phyloP scores from a whole-genome alignment of 2,888 invertebrate genomes.

The Vannuccia rotundouncinata region DNA sequence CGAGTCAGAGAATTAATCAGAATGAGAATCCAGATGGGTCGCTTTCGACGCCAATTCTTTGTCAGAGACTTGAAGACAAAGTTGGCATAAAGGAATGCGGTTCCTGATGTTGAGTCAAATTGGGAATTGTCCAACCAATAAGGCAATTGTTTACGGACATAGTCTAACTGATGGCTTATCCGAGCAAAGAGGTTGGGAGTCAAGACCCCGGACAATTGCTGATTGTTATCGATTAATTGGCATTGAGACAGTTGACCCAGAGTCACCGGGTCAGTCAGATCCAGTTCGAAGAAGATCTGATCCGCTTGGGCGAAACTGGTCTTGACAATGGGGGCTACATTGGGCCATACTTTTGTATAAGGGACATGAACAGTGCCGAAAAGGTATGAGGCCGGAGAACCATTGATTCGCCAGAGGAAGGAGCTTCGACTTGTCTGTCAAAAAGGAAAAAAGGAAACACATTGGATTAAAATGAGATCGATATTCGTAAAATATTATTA shows the following conservation, averaged over 20 bases:
- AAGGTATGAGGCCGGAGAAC: conserved; percentile 53
- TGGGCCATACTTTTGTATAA: conserved; percentile 60
- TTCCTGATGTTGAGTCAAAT: neutral
- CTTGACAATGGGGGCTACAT: conserved; percentile 59
- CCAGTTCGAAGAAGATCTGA: conserved; percentile 60
- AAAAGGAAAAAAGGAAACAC: too few relatives aligned
- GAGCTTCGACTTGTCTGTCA: conserved; percentile 16
- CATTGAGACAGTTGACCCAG: conserved; percentile 57
- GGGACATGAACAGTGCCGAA: conserved; percentile 63
- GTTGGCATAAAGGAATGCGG: neutral
- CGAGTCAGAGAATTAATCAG: conserved; percentile 60
- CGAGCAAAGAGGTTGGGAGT: neutral
- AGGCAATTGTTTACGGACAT: neutral
- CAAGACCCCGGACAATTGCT: conserved; percentile 42
- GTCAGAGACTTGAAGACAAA: conserved; percentile 57
- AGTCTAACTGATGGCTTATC: neutral
- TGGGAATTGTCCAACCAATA: neutral
- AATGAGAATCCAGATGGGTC: conserved; percentile 61
- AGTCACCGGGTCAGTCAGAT: conserved; percentile 59
- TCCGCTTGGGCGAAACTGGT: conserved; percentile 59
- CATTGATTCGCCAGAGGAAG: conserved; percentile 36
- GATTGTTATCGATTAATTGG: conserved; percentile 57
- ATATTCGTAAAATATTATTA: too few relatives aligned
- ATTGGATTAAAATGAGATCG: too few relatives aligned
- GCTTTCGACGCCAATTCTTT: conserved; percentile 60